Conservation (phyloP, 1,140 invertebrate species). For the Drosophila guanche region DNA sequence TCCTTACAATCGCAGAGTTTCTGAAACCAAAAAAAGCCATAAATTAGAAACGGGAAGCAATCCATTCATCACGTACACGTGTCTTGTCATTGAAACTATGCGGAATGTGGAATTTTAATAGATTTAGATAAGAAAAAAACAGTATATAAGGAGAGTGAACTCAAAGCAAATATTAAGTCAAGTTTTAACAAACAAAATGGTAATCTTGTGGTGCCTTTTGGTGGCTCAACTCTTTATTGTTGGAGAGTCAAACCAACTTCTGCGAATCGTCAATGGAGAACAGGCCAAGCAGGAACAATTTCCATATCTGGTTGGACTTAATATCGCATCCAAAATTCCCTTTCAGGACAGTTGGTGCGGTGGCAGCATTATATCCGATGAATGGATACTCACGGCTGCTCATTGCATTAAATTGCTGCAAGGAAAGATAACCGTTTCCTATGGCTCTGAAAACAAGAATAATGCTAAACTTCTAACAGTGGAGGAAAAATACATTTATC, state of each 20-base stretch:
- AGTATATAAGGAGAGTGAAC: no score
- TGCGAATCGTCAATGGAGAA: neutral
- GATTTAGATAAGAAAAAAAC: no score
- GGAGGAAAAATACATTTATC: neutral
- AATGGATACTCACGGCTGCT: conserved; percentile 7
- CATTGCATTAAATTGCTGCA: neutral
- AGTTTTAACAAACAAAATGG: neutral
- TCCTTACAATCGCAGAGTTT: no score
- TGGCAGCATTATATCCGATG: conserved; percentile 5
- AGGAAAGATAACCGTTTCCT: neutral
- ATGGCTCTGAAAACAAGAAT: neutral
- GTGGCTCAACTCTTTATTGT: neutral
- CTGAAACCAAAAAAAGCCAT: no score
- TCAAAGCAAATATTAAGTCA: no score
- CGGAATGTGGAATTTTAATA: no score
- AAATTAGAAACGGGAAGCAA: no score
- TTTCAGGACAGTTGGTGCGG: neutral
- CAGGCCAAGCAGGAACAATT: neutral
- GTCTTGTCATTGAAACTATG: no score
- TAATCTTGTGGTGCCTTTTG: neutral
- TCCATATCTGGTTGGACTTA: neutral
- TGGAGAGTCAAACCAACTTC: neutral
- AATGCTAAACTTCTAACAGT: neutral
- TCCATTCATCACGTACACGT: no score
- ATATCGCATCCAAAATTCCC: no score